Base-by-base conservation (phyloP, 2,113 vertebrate genomes). In the Pelecanus crispus region DNA sequence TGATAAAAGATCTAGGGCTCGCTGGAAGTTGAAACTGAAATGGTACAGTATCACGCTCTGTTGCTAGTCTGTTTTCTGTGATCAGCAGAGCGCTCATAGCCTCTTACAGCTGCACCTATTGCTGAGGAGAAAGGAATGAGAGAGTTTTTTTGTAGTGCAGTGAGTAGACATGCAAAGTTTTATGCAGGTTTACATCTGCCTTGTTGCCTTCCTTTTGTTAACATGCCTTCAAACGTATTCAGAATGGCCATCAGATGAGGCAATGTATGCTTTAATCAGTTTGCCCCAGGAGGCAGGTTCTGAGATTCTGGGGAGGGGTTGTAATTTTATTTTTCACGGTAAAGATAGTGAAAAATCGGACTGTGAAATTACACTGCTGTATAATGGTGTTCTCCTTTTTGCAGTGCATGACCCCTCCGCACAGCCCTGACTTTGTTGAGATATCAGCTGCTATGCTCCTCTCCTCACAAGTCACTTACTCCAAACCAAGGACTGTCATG, bases 391-490 rank as follows among this genome's bases (percentile, higher is more conserved):
- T 87, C 65, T 94, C 40, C 71, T 67, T 45, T 83, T 95, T 84
- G 20, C 96, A 99, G 99, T 99, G 99, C 86, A 99, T 99, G 98
- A 99, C 99, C 73, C 99, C 99, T 36, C 99, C 99, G 38, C 99
- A 99, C 96, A 99, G 99, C 97, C 99, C 99, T 9, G 99, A 98
- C 94, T 99, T 99, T 8, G 59, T 96, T 1, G 99, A 99, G 94
- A 96, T 98, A 7, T 96, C 98, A 3, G 92, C 97, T 12, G 97
- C 98, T 10, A 81, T 95, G 24, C 94, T 97, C 11, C 94, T 97
- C 55, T 91, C 97, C 90, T 97, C 97, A 31, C 98, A 98, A 75
- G 95, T 96, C 38, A 97, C 97, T 12, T 97, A 97, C n/a, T 97
- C 97, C 87, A 97, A 98, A 92, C 97, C 97, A 26, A 94, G 90